Conservation (phyloP, 2,888 invertebrate genomes). For the Agrotis segetum region DNA sequence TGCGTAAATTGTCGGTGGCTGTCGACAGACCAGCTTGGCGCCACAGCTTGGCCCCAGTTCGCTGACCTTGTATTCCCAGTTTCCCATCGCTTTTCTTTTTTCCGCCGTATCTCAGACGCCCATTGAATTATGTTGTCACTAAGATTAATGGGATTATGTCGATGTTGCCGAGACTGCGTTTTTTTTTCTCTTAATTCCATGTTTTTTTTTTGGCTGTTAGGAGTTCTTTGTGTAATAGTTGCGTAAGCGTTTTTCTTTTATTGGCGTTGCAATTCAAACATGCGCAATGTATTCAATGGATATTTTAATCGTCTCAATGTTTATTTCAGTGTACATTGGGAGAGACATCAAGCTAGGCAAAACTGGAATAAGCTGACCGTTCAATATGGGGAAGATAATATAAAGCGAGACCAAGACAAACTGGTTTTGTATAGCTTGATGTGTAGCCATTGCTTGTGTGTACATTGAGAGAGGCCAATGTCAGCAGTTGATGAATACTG, state of each 20-base stretch:
- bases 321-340: too few relatives aligned
- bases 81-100: conserved; percentile 57
- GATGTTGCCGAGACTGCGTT: conserved; percentile 61
- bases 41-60: conserved; percentile 54
- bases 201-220: conserved; percentile 36
- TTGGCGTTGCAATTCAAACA: neutral
- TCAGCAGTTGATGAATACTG: too few relatives aligned
- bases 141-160: conserved; percentile 82
- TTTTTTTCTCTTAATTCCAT: conserved; percentile 61
- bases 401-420: too few relatives aligned
- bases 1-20: conserved; percentile 30
- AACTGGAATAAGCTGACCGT: too few relatives aligned
- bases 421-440: too few relatives aligned
- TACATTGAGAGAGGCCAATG: too few relatives aligned
- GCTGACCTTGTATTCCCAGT: conserved; percentile 59
- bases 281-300: too few relatives aligned
- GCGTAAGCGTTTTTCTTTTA: neutral
- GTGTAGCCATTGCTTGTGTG: too few relatives aligned
- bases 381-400: too few relatives aligned
- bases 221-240: neutral
- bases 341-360: too few relatives aligned
- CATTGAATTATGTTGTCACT: conserved; percentile 81
- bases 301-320: neutral
- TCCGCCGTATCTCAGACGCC: conserved; percentile 66
- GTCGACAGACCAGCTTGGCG: conserved; percentile 50